Percentiles rank a stretch among this genome's conserved stretches.
Evolutionary conservation across 2,797 vertebrate genomes (phyloP).

Genomic region (Mastacembelus armatus): DNA sequence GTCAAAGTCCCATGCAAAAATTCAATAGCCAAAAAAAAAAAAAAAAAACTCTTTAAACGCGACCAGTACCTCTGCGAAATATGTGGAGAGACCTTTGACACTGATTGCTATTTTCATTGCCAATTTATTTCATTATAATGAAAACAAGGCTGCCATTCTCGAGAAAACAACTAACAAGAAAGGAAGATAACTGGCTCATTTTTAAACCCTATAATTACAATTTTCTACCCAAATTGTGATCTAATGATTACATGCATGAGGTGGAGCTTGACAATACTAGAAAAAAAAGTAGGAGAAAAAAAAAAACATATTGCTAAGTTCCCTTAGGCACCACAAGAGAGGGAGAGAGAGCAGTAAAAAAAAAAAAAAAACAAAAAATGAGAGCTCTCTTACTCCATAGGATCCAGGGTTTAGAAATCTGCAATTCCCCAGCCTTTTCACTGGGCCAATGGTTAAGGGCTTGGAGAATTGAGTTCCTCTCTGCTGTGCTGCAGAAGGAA

Average conservation of each 20-base stretch:
- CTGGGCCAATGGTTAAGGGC: slow-evolving; percentile 41
- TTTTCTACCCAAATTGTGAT: slow-evolving; percentile 75
- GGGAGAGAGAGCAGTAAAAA: slow-evolving; percentile 33
- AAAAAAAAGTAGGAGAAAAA: slow-evolving; percentile 16
- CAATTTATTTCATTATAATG: slow-evolving; percentile 67
- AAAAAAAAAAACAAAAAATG: neutral
- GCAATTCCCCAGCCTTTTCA: slow-evolving; percentile 58
- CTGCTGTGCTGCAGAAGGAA: slow-evolving; percentile 31
- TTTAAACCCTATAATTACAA: slow-evolving; percentile 70
- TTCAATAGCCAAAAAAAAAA: neutral
- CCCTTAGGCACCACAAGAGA: slow-evolving; percentile 34
- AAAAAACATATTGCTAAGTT: slow-evolving; percentile 24
- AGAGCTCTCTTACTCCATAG: slow-evolving; percentile 26
- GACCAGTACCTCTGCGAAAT: neutral
- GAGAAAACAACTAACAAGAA: slow-evolving; percentile 65
- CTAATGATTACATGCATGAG: slow-evolving; percentile 70
- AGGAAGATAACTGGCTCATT: slow-evolving; percentile 60
- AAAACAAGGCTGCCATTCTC: slow-evolving; percentile 44
- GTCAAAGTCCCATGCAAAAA: no score
- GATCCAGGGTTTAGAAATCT: slow-evolving; percentile 60
- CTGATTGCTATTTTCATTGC: slow-evolving; percentile 55
- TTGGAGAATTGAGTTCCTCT: slow-evolving; percentile 52
- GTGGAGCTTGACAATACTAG: slow-evolving; percentile 66
- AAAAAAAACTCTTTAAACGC: neutral
- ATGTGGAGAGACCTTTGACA: slow-evolving; percentile 46